Evolutionary conservation across 2,113 vertebrate genomes (phyloP).

Genomic region (Uria lomvia): DNA sequence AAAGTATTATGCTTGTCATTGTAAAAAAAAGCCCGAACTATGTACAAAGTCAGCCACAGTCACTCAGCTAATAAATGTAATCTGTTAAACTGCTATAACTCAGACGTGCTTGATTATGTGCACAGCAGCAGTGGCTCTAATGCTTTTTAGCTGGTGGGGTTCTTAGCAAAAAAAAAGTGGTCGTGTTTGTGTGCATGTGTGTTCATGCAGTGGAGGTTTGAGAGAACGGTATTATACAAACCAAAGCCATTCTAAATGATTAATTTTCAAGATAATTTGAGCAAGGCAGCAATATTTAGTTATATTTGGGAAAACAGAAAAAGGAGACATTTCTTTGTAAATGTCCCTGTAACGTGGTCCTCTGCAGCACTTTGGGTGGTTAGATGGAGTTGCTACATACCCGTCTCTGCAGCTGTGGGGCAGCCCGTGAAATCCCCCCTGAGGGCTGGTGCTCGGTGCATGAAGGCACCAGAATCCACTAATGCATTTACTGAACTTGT

Average conservation of each 20-base stretch:
- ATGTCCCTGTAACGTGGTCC: not conserved
- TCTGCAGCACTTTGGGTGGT: not conserved
- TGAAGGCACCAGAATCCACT: not conserved
- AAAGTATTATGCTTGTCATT: conserved; percentile 10
- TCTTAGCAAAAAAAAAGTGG: not conserved
- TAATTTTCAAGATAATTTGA: not conserved
- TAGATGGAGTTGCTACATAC: not conserved
- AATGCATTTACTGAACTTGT: not conserved
- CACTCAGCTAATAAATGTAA: conserved; percentile 46
- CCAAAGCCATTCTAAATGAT: not conserved
- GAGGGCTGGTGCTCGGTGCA: not conserved
- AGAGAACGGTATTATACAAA: not conserved
- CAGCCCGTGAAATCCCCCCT: not conserved
- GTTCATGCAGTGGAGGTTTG: not conserved
- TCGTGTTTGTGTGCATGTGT: accelerated
- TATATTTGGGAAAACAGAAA: not conserved
- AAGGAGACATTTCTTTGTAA: not conserved
- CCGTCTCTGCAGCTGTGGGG: not conserved
- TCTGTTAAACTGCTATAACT: conserved; percentile 6
- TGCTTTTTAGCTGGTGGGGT: not conserved
- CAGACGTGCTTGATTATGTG: not conserved
- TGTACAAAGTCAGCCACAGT: not conserved
- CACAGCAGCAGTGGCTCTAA: not conserved
- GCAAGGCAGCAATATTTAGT: not conserved
- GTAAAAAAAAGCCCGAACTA: not conserved